Evolutionary conservation across 2,888 invertebrate genomes (phyloP).

Genomic region (Eupsilia transversa): DNA sequence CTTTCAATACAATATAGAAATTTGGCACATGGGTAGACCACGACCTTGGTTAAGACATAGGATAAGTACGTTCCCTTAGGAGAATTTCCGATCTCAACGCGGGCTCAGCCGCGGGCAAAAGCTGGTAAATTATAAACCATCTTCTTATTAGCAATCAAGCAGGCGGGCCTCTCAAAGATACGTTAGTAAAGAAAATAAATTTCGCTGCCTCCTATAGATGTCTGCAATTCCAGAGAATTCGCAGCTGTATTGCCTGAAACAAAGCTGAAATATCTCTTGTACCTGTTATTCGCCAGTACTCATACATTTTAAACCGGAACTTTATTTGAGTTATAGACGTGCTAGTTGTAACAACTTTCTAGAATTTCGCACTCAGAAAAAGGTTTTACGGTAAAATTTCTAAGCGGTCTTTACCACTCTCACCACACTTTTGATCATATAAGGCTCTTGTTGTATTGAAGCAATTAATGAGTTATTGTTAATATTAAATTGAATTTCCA

Average conservation of each 20-base stretch:
- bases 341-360: not conserved
- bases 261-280: not conserved
- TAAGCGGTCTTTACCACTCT: not conserved
- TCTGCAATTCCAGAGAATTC: not conserved
- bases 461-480: not conserved
- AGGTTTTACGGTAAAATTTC: not conserved
- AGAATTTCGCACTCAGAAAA: not conserved
- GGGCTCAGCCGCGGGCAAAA: too few relatives aligned
- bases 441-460: not conserved
- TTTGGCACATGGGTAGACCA: too few relatives aligned
- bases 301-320: too few relatives aligned
- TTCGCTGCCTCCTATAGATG: not conserved
- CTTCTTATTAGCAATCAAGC: too few relatives aligned
- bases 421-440: not conserved
- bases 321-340: too few relatives aligned
- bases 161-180: not conserved
- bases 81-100: too few relatives aligned
- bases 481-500: constrained; percentile 77
- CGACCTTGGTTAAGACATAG: too few relatives aligned
- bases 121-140: too few relatives aligned
- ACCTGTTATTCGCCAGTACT: too few relatives aligned
- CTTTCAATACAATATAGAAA: too few relatives aligned
- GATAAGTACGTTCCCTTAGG: too few relatives aligned
- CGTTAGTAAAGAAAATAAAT: too few relatives aligned
- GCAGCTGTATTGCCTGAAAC: not conserved